Evolutionary conservation across 2,888 invertebrate species (phyloP), one percentile per base, ranked within the genome.

Genomic region (Apeira syringaria): DNA sequence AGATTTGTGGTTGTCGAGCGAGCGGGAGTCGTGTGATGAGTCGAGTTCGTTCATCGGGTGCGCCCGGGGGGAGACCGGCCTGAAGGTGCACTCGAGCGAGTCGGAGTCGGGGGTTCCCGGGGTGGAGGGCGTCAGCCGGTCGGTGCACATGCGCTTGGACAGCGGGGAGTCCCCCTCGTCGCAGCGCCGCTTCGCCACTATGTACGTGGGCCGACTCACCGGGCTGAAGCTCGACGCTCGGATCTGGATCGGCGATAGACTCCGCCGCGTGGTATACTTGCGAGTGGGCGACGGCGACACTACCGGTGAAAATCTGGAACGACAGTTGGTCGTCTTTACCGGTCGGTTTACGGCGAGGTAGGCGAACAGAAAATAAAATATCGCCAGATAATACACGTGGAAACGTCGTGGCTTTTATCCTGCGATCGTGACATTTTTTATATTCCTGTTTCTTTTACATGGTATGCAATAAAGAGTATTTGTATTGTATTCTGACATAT

Each of bases 211-310:
- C 31, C 92, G 79, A 51, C 90, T 84, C 10, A 93, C 92, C 0
- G 94, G 93, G 32, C 94, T 94, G 64, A 95, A 85, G 49, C 93
- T 92, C 32, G 95, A 94, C 8, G 96, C 95, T 38, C 97, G 91
- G 82, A 96, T 92, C 6, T 96, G 93, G 60, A 97, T 97, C 8
- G 98, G 98, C 52, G 97, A 97, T 62, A 97, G 93, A 60, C 97
- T 97, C 43, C 96, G 93, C 61, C 96, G 91, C 32, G 94, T 94
- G 49, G 95, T 93, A 79, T 95, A 96, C 34, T 95, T 95, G 50
- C 97, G 91, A 15, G 97, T 97, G 1, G 97, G 97, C 51, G 96
- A 96, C 11, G 96, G 96, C 5, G 95, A 96, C 24, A 94, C 92
- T 52, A 81, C 91, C 20, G 92, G 74, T 2, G 92, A 91, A 77